phyloP scores from a whole-genome alignment of 2,113 vertebrate species.

The Machaerirhynchus nigripectus region DNA sequence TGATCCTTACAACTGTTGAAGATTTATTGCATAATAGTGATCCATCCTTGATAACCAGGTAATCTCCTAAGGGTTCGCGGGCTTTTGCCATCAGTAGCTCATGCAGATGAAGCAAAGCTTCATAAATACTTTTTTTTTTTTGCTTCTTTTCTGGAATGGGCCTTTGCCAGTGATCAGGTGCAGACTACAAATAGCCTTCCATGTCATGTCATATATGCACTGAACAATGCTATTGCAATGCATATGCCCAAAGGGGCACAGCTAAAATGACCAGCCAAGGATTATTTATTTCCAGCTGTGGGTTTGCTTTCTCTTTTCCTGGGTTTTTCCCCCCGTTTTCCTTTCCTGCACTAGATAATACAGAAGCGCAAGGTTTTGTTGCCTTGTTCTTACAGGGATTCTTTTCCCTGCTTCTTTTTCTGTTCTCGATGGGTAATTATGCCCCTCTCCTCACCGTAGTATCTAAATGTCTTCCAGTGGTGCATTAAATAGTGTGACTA shows the following conservation, averaged over 20 bases:
- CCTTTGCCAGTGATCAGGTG: neutral
- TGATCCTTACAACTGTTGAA: slow-evolving; percentile 52
- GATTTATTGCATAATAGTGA: slow-evolving; percentile 45
- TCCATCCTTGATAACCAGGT: slow-evolving; percentile 30
- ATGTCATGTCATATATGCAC: slow-evolving; percentile 25
- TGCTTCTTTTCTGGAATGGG: neutral
- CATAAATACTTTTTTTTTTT: neutral
- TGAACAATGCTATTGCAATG: slow-evolving; percentile 28
- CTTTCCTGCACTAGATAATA: neutral
- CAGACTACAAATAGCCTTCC: slow-evolving; percentile 46
- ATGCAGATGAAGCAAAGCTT: slow-evolving; percentile 26
- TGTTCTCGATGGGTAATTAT: neutral
- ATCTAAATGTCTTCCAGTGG: slow-evolving; percentile 63
- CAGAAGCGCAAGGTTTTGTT: neutral
- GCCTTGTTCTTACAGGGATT: neutral
- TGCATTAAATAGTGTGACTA: slow-evolving; percentile 61
- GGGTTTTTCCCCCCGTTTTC: rapidly evolving
- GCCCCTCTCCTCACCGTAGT: neutral
- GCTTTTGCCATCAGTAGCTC: slow-evolving; percentile 4
- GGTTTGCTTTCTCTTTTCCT: neutral
- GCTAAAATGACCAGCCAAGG: slow-evolving; percentile 19
- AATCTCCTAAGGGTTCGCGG: neutral
- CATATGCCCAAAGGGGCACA: slow-evolving; percentile 45
- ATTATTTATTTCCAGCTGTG: slow-evolving; percentile 4
- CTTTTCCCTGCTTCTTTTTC: slow-evolving; percentile 1